Conservation (phyloP, 2,888 invertebrate species). For the Notodonta ziczac region DNA sequence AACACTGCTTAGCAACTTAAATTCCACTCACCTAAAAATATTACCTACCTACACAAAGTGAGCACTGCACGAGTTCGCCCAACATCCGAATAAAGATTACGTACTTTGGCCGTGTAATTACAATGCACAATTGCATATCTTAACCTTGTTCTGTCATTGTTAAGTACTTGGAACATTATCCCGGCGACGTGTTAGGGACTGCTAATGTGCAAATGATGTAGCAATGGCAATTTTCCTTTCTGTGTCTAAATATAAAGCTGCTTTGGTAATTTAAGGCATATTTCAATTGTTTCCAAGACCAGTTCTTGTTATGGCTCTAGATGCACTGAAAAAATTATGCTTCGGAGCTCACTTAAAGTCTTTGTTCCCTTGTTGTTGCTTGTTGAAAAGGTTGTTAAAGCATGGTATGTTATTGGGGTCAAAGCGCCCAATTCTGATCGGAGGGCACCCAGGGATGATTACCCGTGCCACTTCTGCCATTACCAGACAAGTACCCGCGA, state of each 20-base stretch:
- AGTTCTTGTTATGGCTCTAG: not conserved
- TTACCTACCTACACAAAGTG: not conserved
- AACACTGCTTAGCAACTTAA: not conserved
- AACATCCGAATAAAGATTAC: slow-evolving; percentile 39
- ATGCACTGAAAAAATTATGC: not conserved
- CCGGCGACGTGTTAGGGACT: not conserved
- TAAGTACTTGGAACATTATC: slow-evolving; percentile 14
- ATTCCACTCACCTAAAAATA: not conserved
- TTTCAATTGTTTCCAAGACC: too few relatives aligned
- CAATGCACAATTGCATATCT: slow-evolving; percentile 46
- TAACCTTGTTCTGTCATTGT: slow-evolving; percentile 50
- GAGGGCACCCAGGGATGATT: not conserved
- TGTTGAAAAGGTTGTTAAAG: not conserved
- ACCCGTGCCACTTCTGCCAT: not conserved
- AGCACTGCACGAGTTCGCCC: slow-evolving; percentile 23
- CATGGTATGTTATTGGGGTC: not conserved
- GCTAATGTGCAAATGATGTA: slow-evolving; percentile 3
- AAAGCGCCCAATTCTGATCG: not conserved
- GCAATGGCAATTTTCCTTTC: not conserved
- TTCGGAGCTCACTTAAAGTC: too few relatives aligned
- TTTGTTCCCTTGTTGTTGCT: not conserved
- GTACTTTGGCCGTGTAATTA: slow-evolving; percentile 36
- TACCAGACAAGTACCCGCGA: not conserved
- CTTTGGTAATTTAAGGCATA: too few relatives aligned
- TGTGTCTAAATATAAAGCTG: too few relatives aligned